Evolutionary conservation across 2,888 invertebrate genomes (phyloP), one percentile per base, ranked within the genome.

Genomic region (Ormyrus thymus): DNA sequence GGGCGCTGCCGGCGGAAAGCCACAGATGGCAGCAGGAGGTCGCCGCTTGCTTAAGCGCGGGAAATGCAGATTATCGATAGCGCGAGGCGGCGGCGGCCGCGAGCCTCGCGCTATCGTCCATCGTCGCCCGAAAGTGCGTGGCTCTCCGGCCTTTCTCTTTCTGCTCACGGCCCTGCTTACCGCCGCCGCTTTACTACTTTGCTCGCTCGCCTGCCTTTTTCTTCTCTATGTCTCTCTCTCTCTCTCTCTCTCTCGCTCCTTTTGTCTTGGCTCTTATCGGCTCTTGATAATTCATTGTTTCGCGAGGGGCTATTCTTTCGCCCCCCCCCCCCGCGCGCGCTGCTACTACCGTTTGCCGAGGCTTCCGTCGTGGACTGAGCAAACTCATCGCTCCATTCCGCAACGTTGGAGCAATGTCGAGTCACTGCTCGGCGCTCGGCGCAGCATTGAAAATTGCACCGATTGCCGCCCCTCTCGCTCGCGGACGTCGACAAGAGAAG

Each of bases 11-110:
- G 15, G 8, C 48, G 59, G 8, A 61, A 29, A 73, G 77, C 66
- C 82, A 86, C 83, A 87, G 87, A 87, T 87, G 87, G 87, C 87
- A 84, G 86, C 83, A 85, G 84, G 61, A 66, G 62, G 53, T 76
- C 71, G 50, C 53, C 11, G 45, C 10, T 56, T 65, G 15, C 74
- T 80, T 78, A 75, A 79, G 71, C 80, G 81, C 81, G 79, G 81
- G 81, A 83, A 83, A 84, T 82, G 81, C 81, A 82, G 83, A 84
- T 84, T 81, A 80, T 83, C 82, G 80, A 82, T 82, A 81, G 78
- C 78, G 78, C 7, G 58, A 81, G 81, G 29, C 29, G 29, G 29
- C 29, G 29, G 29, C 29, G 29, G 77, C 79, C 82, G 78, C 72
- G 71, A 29, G 61, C 55, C 73, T 64, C 65, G 56, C 82, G 86